Base-by-base conservation (phyloP, 2,113 vertebrate species). In the Chlorodrepanis virens region DNA sequence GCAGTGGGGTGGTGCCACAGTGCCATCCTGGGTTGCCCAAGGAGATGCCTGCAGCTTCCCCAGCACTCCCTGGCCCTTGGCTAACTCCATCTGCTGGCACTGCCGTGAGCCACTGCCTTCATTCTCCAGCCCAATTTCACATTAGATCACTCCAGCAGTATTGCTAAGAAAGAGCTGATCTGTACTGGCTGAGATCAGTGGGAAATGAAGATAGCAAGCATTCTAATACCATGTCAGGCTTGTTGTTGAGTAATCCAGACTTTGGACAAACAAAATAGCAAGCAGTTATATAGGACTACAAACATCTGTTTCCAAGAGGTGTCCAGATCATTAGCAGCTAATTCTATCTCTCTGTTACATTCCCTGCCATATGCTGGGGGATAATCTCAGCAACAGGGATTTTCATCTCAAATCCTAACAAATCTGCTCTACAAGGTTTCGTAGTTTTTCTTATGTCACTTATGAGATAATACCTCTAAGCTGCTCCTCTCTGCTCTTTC, bases 371-470 rank as follows among this genome's bases (percentile, higher is more conserved):
- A 94, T 94, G 93, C 71, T 86, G 71, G 56, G 78, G 44, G 88
- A 96, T 96, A 90, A 96, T 95, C 93, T 90, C 85, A 57, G 49
- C 75, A 67, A 94, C 56, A 65, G 52, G 93, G 93, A 93, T 97
- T 97, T 96, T 94, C 76, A 75, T 95, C 68, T 89, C 94, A 96
- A 96, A 95, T 96, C 85, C 96, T 29, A 94, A 64, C 79, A 96
- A 95, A 97, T 97, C 93, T 96, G 83, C 79, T 95, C 76, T 74
- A 61, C 23, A 60, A 83, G 79, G 71, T 49, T 92, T 93, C 59
- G 6, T 35, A 49, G 15, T 5, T 92, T 94, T 89, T 87, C 93
- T 89, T 57, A 39, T 84, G 61, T 65, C 69, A 45, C 35, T 83
- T 86, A 89, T 3, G 27, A 60, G 80, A 33, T 92, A 89, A 93